Percentiles rank a stretch among this genome's conserved stretches.
These are phyloP conservation scores for Eupsittula cactorum DNA, from an alignment of 2,113 vertebrate species.

Conservation along the genomic window DNA sequence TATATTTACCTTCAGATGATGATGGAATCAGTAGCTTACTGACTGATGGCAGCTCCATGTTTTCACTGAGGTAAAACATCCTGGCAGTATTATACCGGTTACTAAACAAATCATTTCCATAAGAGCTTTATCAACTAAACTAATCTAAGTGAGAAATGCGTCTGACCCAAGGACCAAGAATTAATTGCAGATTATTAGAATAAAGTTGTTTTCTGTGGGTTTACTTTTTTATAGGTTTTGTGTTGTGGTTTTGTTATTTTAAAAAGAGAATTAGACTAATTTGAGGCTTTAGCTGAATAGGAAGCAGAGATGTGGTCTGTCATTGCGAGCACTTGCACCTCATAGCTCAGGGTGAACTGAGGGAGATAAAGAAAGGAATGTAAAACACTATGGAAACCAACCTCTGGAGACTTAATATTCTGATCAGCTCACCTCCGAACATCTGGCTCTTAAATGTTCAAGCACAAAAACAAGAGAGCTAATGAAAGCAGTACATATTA, in stretches of 20 bases:
- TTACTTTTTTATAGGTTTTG: not conserved
- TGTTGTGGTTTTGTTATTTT: not conserved
- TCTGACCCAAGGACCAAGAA: slow-evolving; percentile 73
- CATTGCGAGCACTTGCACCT: slow-evolving; percentile 80
- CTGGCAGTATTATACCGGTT: slow-evolving; percentile 33
- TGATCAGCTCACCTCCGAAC: slow-evolving; percentile 91
- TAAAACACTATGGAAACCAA: slow-evolving; percentile 92
- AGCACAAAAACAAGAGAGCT: slow-evolving; percentile 90
- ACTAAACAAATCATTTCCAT: slow-evolving; percentile 37
- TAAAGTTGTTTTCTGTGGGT: not conserved
- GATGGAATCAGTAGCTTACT: slow-evolving; percentile 10
- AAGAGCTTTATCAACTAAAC: slow-evolving; percentile 48
- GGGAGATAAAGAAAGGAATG: slow-evolving; percentile 86
- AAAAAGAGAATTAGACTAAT: slow-evolving; percentile 71
- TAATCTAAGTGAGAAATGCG: slow-evolving; percentile 47
- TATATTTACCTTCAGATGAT: slow-evolving; percentile 10
- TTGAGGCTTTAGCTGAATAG: slow-evolving; percentile 72
- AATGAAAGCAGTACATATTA: slow-evolving; percentile 89
- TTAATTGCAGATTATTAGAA: slow-evolving; percentile 76
- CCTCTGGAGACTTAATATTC: slow-evolving; percentile 92
- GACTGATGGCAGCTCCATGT: not conserved
- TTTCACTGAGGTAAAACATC: slow-evolving; percentile 50
- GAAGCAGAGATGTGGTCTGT: slow-evolving; percentile 74
- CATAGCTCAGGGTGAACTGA: slow-evolving; percentile 81
- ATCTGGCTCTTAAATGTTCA: slow-evolving; percentile 90